Conservation (phyloP, 2,797 vertebrate species). For the Nannoperca obscura region DNA sequence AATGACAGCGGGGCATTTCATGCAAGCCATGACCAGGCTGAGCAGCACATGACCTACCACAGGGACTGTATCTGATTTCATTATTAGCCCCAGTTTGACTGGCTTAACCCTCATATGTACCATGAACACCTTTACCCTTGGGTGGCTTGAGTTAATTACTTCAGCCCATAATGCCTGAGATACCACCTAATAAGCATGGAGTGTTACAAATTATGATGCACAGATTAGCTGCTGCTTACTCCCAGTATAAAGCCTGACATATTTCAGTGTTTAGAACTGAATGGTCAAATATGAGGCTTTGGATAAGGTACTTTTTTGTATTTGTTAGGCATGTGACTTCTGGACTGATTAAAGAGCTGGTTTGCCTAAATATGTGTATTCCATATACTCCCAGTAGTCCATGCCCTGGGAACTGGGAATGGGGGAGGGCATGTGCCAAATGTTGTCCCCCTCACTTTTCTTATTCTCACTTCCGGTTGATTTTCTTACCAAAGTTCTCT, state of each 20-base stretch:
- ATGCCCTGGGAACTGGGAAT: no score
- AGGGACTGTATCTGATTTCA: slow-evolving; percentile 84
- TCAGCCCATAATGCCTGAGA: slow-evolving; percentile 75
- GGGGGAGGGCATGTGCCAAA: not conserved
- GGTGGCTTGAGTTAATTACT: slow-evolving; percentile 80
- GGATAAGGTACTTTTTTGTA: not conserved
- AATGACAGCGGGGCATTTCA: slow-evolving; percentile 65
- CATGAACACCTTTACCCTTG: slow-evolving; percentile 81
- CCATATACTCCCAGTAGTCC: not conserved
- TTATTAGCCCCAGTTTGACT: slow-evolving; percentile 85
- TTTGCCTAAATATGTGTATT: slow-evolving; percentile 3
- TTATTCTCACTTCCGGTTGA: not conserved
- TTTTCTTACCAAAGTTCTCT: not conserved
- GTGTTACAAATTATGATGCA: slow-evolving; percentile 72
- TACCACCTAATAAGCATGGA: slow-evolving; percentile 74
- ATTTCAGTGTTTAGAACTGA: slow-evolving; percentile 21
- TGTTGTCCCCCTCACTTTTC: not conserved
- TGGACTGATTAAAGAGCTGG: slow-evolving; percentile 11
- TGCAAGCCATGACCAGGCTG: slow-evolving; percentile 67
- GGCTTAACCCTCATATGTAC: slow-evolving; percentile 77
- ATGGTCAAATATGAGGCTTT: not conserved
- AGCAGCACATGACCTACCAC: slow-evolving; percentile 66
- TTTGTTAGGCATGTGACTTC: slow-evolving; percentile 2
- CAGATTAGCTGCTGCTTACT: slow-evolving; percentile 58
- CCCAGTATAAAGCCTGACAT: slow-evolving; percentile 37